Conservation (phyloP, 92 coral and sea anemone genomes). For the Parazoanthus darwini region DNA sequence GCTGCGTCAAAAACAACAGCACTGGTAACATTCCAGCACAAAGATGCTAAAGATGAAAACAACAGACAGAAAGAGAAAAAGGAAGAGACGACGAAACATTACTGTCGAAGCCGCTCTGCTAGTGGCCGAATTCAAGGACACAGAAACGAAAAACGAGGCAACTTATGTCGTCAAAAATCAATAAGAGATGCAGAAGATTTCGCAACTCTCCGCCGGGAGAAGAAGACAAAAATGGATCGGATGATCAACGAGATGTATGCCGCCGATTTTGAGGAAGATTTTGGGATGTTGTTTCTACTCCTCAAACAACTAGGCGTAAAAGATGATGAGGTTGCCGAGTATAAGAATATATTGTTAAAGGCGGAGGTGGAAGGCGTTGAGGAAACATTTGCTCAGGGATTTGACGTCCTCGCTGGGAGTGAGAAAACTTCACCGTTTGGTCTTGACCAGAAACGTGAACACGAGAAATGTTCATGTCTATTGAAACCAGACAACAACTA, state of each 20-base stretch:
- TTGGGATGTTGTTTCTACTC: constrained; percentile 10
- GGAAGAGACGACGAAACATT: neutral
- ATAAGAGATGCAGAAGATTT: neutral
- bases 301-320: constrained; percentile 3
- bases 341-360: constrained; percentile 7
- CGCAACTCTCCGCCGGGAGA: neutral
- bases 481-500: neutral
- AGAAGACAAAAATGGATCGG: neutral
- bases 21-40: neutral
- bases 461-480: neutral
- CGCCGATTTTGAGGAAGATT: constrained; percentile 29
- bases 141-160: neutral
- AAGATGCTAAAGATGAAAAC: neutral
- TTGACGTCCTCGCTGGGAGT: neutral
- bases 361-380: constrained; percentile 22
- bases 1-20: neutral
- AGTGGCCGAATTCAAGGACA: neutral
- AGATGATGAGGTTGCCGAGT: constrained; percentile 17
- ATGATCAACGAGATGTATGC: constrained; percentile 47
- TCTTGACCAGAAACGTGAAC: neutral
- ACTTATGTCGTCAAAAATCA: neutral
- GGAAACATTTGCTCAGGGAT: constrained; percentile 19
- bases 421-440: neutral
- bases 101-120: neutral
- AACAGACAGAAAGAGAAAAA: neutral